Conservation (phyloP, 2,113 vertebrate genomes). For the Gallinago jamesoni region DNA sequence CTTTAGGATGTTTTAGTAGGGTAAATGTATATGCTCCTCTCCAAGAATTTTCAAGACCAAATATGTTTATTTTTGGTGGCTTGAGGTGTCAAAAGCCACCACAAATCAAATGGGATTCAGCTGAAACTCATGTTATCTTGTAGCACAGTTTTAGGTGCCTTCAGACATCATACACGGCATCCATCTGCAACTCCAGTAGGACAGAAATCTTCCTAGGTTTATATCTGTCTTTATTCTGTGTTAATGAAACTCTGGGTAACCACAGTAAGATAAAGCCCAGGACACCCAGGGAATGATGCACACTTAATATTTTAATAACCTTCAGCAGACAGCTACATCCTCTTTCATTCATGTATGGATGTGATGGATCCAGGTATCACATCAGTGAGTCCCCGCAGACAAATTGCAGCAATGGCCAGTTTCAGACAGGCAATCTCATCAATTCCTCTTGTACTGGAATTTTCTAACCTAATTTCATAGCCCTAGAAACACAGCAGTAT, state of each 20-base stretch:
- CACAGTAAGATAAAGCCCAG: background rate
- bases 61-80: background rate
- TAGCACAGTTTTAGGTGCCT: background rate
- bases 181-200: background rate
- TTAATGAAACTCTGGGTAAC: background rate
- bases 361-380: background rate
- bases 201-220: background rate
- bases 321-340: background rate
- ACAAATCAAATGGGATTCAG: background rate
- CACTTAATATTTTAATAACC: background rate
- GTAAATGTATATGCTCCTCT: background rate
- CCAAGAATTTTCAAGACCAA: background rate
- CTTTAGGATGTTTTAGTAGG: background rate
- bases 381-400: background rate
- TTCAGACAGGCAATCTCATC: background rate
- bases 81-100: background rate
- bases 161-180: background rate
- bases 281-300: background rate
- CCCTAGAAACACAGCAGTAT: constrained; percentile 39
- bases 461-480: constrained; percentile 63
- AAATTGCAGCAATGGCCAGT: background rate
- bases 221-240: background rate
- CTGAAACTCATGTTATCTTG: background rate
- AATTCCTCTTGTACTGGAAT: constrained; percentile 34
- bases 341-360: background rate